Evolutionary conservation across 2,113 vertebrate species (phyloP).

Genomic region (Heteronetta atricapilla): DNA sequence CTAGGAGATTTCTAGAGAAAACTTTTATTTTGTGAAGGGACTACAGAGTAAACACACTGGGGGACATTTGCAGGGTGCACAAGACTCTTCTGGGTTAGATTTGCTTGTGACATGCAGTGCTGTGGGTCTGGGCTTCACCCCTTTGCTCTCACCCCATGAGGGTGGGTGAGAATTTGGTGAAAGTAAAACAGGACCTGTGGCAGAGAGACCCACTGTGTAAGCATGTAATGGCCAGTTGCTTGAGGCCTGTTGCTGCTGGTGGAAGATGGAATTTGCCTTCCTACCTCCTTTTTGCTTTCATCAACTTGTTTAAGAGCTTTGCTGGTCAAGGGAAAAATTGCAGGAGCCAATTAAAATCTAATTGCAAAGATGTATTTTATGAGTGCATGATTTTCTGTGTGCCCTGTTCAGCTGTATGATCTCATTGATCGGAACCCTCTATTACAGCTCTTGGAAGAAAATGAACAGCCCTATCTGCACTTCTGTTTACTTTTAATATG

Average conservation of each 20-base stretch:
- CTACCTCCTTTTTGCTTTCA: not conserved
- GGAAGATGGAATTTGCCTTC: not conserved
- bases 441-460: not conserved
- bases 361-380: not conserved
- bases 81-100: not conserved
- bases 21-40: not conserved
- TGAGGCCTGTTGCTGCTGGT: not conserved
- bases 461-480: not conserved
- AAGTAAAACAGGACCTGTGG: not conserved
- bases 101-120: not conserved
- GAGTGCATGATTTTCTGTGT: not conserved
- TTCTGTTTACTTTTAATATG: constrained; percentile 52
- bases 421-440: not conserved
- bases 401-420: not conserved
- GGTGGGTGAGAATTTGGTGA: not conserved
- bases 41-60: not conserved
- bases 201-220: not conserved
- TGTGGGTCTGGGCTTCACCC: not conserved
- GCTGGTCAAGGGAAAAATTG: not conserved
- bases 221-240: too few relatives aligned
- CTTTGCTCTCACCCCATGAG: not conserved
- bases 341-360: not conserved
- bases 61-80: not conserved
- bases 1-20: not conserved
- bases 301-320: not conserved